Conservation (phyloP, 2,888 invertebrate genomes). For the Galerucella pusilla region DNA sequence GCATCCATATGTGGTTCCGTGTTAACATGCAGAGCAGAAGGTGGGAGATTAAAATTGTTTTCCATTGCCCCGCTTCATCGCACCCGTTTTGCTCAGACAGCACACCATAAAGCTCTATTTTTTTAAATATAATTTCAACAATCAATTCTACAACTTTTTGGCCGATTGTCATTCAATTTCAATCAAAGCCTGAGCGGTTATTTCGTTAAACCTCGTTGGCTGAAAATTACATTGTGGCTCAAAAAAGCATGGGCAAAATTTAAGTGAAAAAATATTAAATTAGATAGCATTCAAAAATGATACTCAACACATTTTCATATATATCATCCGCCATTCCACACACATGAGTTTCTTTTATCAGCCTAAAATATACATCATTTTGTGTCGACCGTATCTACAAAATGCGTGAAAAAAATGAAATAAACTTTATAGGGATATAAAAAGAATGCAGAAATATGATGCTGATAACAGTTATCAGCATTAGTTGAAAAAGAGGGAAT, state of each 20-base stretch:
- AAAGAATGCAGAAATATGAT: slow-evolving; percentile 12
- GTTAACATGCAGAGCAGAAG: too few relatives aligned
- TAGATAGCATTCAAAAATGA: slow-evolving; percentile 23
- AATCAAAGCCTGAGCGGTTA: too few relatives aligned
- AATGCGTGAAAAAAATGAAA: slow-evolving; percentile 31
- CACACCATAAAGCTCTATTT: too few relatives aligned
- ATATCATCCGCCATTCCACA: slow-evolving; percentile 21
- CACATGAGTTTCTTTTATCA: slow-evolving; percentile 31
- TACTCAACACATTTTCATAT: slow-evolving; percentile 26
- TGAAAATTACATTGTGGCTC: neutral
- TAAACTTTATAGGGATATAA: slow-evolving; percentile 21
- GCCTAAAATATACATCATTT: slow-evolving; percentile 22
- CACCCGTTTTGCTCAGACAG: too few relatives aligned
- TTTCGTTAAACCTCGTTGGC: too few relatives aligned
- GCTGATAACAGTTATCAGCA: slow-evolving; percentile 23
- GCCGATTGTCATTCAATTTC: too few relatives aligned
- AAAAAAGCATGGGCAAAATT: slow-evolving; percentile 8
- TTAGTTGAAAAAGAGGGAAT: slow-evolving; percentile 1
- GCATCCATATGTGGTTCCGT: too few relatives aligned
- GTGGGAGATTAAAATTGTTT: too few relatives aligned
- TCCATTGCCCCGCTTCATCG: too few relatives aligned
- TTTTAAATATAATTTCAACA: too few relatives aligned
- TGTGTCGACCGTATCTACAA: slow-evolving; percentile 22
- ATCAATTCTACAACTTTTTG: too few relatives aligned
- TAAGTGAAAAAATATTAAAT: slow-evolving; percentile 15